Evolutionary conservation across 1,140 invertebrate genomes (phyloP).

Genomic region (Pseudachorutes palmiensis): DNA sequence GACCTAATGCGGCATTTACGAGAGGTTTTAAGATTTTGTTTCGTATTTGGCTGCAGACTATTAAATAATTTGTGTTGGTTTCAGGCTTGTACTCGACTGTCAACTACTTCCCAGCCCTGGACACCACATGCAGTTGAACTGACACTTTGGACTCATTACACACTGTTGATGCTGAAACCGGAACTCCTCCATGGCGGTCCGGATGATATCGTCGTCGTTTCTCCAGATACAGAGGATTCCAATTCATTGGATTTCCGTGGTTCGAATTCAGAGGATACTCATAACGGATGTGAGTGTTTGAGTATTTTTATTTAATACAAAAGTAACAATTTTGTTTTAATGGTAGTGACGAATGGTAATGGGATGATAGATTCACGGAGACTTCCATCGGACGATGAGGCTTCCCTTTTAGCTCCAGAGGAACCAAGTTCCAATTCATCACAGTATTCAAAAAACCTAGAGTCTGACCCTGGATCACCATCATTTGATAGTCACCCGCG

Average conservation of each 20-base stretch:
- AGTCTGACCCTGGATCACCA: not conserved
- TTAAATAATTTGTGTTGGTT: slow-evolving; percentile 2
- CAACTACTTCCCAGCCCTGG: slow-evolving; percentile 52
- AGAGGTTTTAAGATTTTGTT: slow-evolving; percentile 50
- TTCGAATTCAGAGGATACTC: not conserved
- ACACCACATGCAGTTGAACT: slow-evolving; percentile 79
- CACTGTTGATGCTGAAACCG: slow-evolving; percentile 34
- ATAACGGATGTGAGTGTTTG: not conserved
- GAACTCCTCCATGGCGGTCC: slow-evolving; percentile 32
- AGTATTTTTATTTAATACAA: no score
- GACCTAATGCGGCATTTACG: slow-evolving; percentile 86
- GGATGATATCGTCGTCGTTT: not conserved
- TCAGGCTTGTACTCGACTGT: not conserved
- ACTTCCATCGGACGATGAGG: not conserved
- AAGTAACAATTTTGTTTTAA: no score
- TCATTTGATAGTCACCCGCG: not conserved
- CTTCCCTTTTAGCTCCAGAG: not conserved
- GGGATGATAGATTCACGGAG: not conserved
- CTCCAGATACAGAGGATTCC: not conserved
- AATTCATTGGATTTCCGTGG: not conserved
- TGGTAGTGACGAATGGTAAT: not conserved
- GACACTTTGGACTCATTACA: slow-evolving; percentile 55
- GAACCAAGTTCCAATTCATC: not conserved
- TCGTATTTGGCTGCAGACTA: not conserved
- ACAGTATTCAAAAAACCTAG: not conserved